Base-by-base conservation (phyloP, 2,797 vertebrate species). In the Neosilurus mollespiculum region DNA sequence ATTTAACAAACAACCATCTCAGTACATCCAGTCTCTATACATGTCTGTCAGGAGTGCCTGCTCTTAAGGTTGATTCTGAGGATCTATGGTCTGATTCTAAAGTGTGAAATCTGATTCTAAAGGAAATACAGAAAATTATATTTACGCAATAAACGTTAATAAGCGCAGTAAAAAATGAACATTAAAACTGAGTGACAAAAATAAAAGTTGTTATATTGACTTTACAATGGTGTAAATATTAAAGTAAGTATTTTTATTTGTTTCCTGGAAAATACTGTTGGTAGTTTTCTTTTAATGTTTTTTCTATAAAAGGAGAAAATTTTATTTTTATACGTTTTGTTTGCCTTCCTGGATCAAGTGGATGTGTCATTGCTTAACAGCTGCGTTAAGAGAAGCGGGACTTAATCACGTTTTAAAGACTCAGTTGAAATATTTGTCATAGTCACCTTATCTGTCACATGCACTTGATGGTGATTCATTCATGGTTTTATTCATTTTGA, bases 301-400 rank as follows among this genome's bases (percentile, higher is more conserved):
- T 88, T 88, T 88, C 67, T 87, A 88, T 86, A 83, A 88, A 76
- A 89, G 76, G 75, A 88, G 87, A 87, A 83, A 89, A 86, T 88
- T 90, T 89, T 91, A 91, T 91, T 91, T 91, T 92, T 89, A 59
- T 87, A 92, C 80, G 89, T 87, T 90, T 91, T 78, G 85, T 85
- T 91, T 86, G 86, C 88, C 86, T 86, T 86, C 87, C 58, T 89
- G 86, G 90, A 81, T 90, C 89, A 85, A 83, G 86, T 89, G 88
- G 86, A 85, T 78, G 54, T 71, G 86, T 89, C 87, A 81, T 89
- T 86, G 90, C 89, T 92, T 90, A 92, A 93, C 78, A 67, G 69
- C 69, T 85, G 70, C 56, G 59, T 93, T 88, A 87, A 30, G 86
- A 84, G 89, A 70, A 87, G 81, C 84, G 34, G 61, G 9, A 64